A percentile compares a stretch with the other conserved stretches of the same genome.
Evolutionary conservation across 2,888 invertebrate species (phyloP).

Genomic region (Leucania comma): DNA sequence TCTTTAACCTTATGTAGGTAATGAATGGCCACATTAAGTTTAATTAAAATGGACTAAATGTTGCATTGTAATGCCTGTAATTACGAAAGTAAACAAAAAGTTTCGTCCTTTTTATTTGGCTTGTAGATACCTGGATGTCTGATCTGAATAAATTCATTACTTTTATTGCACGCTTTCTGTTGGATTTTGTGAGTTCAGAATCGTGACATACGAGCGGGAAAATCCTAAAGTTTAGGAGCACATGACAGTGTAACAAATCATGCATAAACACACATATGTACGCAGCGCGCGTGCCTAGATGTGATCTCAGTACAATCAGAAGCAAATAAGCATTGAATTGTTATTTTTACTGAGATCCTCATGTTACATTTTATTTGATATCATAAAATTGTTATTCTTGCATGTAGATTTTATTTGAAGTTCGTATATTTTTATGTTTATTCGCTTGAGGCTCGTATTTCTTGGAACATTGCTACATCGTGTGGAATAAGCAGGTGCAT

Average conservation of each 20-base stretch:
- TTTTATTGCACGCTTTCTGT: constrained; percentile 15
- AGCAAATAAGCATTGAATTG: constrained; percentile 54
- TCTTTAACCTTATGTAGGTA: constrained; percentile 72
- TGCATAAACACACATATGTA: constrained; percentile 49
- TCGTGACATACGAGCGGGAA: constrained; percentile 2
- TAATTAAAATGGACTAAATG: constrained; percentile 74
- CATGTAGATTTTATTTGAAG: constrained; percentile 50
- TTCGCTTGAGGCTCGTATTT: constrained; percentile 11
- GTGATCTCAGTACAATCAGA: constrained; percentile 43
- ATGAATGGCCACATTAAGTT: constrained; percentile 75
- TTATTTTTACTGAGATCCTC: constrained; percentile 47
- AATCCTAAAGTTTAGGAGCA: constrained; percentile 5
- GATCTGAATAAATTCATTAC: constrained; percentile 44
- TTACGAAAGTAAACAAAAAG: constrained; percentile 55
- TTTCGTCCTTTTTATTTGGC: constrained; percentile 24
- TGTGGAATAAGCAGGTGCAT: constrained; percentile 35
- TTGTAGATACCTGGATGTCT: constrained; percentile 1
- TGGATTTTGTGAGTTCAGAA: background rate
- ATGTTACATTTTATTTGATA: constrained; percentile 57
- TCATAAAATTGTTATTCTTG: constrained; percentile 49
- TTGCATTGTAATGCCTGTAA: constrained; percentile 54
- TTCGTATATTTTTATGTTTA: constrained; percentile 50
- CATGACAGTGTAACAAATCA: constrained; percentile 60
- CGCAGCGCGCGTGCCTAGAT: constrained; percentile 34
- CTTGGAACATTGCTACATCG: constrained; percentile 18